Conservation (phyloP, 1,140 invertebrate species). For the Saxidomus purpurata region DNA sequence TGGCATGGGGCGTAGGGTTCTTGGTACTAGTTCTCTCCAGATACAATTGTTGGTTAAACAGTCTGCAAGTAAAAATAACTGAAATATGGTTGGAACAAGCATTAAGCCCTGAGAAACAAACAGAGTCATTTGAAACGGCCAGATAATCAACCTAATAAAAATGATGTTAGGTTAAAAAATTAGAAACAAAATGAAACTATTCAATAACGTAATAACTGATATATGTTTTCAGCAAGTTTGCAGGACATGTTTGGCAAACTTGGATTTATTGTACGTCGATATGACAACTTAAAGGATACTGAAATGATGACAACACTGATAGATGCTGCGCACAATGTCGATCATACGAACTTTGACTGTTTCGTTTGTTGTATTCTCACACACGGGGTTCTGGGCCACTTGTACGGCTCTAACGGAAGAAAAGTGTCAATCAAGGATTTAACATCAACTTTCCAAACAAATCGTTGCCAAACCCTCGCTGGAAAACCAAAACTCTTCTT, state of each 20-base stretch:
- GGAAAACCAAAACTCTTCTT: conserved; percentile 86
- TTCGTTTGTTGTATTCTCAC: conserved; percentile 82
- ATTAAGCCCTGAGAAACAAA: too few species aligned
- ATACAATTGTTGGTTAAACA: too few species aligned
- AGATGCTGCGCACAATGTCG: conserved; percentile 51
- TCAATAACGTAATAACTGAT: too few species aligned
- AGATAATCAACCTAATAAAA: too few species aligned
- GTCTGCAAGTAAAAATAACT: too few species aligned
- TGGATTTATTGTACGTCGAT: conserved; percentile 65
- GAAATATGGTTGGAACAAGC: too few species aligned
- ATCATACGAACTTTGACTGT: conserved; percentile 76
- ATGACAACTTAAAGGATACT: conserved; percentile 65
- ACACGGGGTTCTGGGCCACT: conserved; percentile 80
- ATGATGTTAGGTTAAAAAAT: too few species aligned
- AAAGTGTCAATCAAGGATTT: conserved; percentile 76
- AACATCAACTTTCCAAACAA: conserved; percentile 78
- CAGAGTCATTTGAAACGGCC: too few species aligned
- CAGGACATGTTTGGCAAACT: conserved; percentile 70
- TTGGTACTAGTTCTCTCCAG: too few species aligned
- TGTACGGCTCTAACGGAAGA: conserved; percentile 80
- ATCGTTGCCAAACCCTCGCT: conserved; percentile 75
- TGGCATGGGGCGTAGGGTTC: too few species aligned
- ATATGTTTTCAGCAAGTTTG: conserved; percentile 77
- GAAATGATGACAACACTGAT: conserved; percentile 61
- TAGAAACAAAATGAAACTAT: too few species aligned